These are phyloP conservation scores for Melanerpes formicivorus DNA, from an alignment of 2,113 vertebrate species.

Conservation along the genomic window DNA sequence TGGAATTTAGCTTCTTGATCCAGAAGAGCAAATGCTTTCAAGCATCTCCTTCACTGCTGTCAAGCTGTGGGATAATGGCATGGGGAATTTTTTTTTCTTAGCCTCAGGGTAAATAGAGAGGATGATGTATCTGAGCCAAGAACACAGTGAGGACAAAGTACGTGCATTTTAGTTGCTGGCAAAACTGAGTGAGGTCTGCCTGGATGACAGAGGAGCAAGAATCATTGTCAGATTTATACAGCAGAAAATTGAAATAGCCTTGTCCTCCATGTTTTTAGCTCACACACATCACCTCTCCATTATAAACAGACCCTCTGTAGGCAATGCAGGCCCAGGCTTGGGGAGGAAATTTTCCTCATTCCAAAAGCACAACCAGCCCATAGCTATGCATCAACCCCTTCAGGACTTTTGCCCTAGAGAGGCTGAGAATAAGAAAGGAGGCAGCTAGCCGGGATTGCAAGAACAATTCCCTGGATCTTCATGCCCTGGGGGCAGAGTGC, in stretches of 20 bases:
- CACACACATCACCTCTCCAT: background rate
- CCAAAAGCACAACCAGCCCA: slow-evolving; percentile 63
- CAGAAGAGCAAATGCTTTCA: background rate
- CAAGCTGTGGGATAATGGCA: slow-evolving; percentile 14
- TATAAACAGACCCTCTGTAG: slow-evolving; percentile 35
- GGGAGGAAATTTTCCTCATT: slow-evolving; percentile 34
- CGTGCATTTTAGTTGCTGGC: background rate
- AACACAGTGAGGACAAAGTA: background rate
- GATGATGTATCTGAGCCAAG: slow-evolving; percentile 19
- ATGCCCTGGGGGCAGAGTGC: background rate
- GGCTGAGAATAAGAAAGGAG: background rate
- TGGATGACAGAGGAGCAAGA: background rate
- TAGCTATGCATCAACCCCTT: slow-evolving; percentile 52
- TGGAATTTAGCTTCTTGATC: slow-evolving; percentile 18
- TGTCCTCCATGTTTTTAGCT: background rate
- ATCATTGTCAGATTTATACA: background rate
- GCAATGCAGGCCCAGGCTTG: slow-evolving; percentile 26
- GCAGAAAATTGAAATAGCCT: background rate
- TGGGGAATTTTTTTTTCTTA: slow-evolving; percentile 21
- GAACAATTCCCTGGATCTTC: background rate
- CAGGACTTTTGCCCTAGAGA: slow-evolving; percentile 6
- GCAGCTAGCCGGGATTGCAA: background rate
- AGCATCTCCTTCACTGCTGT: slow-evolving; percentile 3
- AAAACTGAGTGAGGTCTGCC: background rate
- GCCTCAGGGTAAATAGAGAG: slow-evolving; percentile 40